Evolutionary conservation across 2,888 invertebrate species (phyloP), one percentile per base, ranked within the genome.

Genomic region (Nomada flava): DNA sequence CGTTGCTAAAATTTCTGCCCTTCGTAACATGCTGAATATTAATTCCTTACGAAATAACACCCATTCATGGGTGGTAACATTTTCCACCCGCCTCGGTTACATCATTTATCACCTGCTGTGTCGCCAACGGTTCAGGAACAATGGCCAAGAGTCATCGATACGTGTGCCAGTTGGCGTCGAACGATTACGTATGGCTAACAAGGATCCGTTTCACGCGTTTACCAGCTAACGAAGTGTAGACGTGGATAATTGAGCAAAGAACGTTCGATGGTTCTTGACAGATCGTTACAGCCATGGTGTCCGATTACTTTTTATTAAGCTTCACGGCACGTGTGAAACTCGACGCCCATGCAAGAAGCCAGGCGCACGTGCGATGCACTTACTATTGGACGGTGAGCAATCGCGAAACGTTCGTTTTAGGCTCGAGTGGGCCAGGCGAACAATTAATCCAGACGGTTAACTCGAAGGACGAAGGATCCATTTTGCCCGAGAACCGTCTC

Each of bases 301-400:
- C 84, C 73, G 73, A 85, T 91, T 91, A 90, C 91, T 76, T 77
- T 84, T 80, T 85, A 65, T 76, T 84, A 84, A 67, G 77, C 77
- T 72, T 59, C 82, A 80, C 88, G 86, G 88, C 84, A 84, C 80
- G 83, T 88, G 83, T 91, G 90, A 90, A 91, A 91, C 85, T 85
- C 79, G 90, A 91, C 75, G 84, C 84, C 55, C 62, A 10, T 23
- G 42, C 68, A 20, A 23, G 70, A 71, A 71, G 50, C 70, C 70
- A 3, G 62, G 52, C 74, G 79, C 67, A 42, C 62, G 75, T 60
- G 68, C 29, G 52, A 20, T 55, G 68, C 85, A 62, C 77, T 79
- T 75, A 68, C 69, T 18, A 5, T 36, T 7, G 20, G 67, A n/a
- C 52, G n/a, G 67, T 2, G 15, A 20, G 23, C 52, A 63, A 50